A percentile compares a stretch with the other conserved stretches of the same genome.
These are phyloP conservation scores for Verasper variegatus DNA, from an alignment of 2,113 vertebrate genomes.

Conservation along the genomic window DNA sequence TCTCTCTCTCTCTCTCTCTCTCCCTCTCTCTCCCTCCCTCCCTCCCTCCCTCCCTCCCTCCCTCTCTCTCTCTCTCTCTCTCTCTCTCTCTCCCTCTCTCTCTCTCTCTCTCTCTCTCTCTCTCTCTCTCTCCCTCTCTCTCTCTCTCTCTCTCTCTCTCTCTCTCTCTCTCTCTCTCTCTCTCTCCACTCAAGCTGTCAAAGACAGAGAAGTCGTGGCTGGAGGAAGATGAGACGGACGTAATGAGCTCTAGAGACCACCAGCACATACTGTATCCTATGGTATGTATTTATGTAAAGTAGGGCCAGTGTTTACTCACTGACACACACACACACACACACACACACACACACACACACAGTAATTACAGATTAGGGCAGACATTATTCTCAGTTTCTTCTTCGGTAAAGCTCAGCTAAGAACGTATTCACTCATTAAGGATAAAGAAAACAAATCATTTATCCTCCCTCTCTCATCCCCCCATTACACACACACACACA, in stretches of 20 bases:
- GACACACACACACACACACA: not conserved
- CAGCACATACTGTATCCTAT: not conserved
- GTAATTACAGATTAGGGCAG: conserved; percentile 58
- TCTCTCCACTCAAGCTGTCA: no score
- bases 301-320: not conserved
- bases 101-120: no score
- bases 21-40: no score
- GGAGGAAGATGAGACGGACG: not conserved
- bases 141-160: no score
- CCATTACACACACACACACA: not conserved
- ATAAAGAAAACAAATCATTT: conserved; percentile 41
- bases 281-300: not conserved
- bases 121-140: no score
- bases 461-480: not conserved
- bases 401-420: conserved; percentile 14
- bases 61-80: no score
- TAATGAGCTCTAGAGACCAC: not conserved
- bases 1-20: no score
- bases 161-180: no score
- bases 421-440: conserved; percentile 35
- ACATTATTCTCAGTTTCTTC: conserved; percentile 45
- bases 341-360: not conserved
- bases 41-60: no score
- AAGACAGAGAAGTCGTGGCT: no score
- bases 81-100: no score